Conservation (phyloP, 2,888 invertebrate genomes). For the Drosophila vallismaia region DNA sequence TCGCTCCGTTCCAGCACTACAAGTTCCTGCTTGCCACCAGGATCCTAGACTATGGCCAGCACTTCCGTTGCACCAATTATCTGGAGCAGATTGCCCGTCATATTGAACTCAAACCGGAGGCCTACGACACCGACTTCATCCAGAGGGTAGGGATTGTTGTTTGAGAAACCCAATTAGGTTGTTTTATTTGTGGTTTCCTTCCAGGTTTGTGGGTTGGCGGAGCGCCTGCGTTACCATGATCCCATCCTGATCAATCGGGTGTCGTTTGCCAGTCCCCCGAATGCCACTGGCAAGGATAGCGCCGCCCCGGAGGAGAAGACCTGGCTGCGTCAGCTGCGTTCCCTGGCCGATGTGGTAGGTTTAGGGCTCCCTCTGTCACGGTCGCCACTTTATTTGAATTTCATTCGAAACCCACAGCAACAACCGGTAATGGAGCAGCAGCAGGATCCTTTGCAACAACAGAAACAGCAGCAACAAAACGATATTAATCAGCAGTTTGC, state of each 20-base stretch:
- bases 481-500: slow-evolving; percentile 83
- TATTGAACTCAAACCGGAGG: slow-evolving; percentile 84
- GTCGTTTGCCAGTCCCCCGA: slow-evolving; percentile 69
- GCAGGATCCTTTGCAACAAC: slow-evolving; percentile 56
- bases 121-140: slow-evolving; percentile 61
- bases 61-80: slow-evolving; percentile 87
- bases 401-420: not conserved
- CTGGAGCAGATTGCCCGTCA: slow-evolving; percentile 91
- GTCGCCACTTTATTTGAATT: not conserved
- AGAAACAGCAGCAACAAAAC: slow-evolving; percentile 53
- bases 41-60: slow-evolving; percentile 92
- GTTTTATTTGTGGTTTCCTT: not conserved
- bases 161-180: no score
- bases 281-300: slow-evolving; percentile 29
- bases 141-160: slow-evolving; percentile 46
- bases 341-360: slow-evolving; percentile 65
- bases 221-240: slow-evolving; percentile 89
- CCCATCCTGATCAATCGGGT: slow-evolving; percentile 83
- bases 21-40: slow-evolving; percentile 92
- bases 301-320: slow-evolving; percentile 76
- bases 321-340: slow-evolving; percentile 82
- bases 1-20: slow-evolving; percentile 92
- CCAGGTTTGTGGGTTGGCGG: slow-evolving; percentile 85
- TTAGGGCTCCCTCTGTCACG: not conserved
- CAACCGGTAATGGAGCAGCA: slow-evolving; percentile 41